phyloP scores from a whole-genome alignment of 2,888 invertebrate genomes.

The Ganaspis brasiliensis region DNA sequence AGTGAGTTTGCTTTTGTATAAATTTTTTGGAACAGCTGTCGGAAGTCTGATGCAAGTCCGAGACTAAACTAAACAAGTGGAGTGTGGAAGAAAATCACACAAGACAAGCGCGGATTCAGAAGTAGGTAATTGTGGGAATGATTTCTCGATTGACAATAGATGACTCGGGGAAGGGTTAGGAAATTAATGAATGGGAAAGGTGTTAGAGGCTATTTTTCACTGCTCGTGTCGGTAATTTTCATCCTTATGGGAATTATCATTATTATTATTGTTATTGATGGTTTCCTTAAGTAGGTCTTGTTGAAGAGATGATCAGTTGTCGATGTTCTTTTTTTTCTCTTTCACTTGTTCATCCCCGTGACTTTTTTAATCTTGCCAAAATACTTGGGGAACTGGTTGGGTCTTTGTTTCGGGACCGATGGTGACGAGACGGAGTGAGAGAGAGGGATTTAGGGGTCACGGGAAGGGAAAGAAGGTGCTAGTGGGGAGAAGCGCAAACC shows the following conservation, averaged over 20 bases:
- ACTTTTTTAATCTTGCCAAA: constrained; percentile 64
- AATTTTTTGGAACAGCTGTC: constrained; percentile 9
- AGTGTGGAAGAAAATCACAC: not conserved
- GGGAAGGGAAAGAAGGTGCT: constrained; percentile 61
- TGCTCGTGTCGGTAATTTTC: constrained; percentile 52
- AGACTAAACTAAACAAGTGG: constrained; percentile 41
- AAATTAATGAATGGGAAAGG: constrained; percentile 14
- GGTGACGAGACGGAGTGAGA: constrained; percentile 51
- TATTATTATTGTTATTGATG: constrained; percentile 67
- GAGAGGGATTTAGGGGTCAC: constrained; percentile 55
- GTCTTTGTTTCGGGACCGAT: constrained; percentile 37
- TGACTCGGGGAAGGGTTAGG: not conserved
- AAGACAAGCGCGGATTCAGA: constrained; percentile 4
- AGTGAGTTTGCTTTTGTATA: not conserved
- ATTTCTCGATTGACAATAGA: constrained; percentile 22
- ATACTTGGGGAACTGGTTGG: constrained; percentile 57
- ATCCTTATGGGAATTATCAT: not conserved
- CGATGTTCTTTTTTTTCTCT: constrained; percentile 51
- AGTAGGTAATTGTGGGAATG: constrained; percentile 36
- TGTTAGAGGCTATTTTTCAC: constrained; percentile 32
- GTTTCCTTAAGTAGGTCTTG: constrained; percentile 74
- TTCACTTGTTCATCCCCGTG: constrained; percentile 42
- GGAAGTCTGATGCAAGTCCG: constrained; percentile 34
- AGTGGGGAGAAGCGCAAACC: constrained; percentile 65
- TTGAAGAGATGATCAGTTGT: constrained; percentile 56